phyloP scores from a whole-genome alignment of 1,140 invertebrate genomes.

The Neoseiulus cucumeris region DNA sequence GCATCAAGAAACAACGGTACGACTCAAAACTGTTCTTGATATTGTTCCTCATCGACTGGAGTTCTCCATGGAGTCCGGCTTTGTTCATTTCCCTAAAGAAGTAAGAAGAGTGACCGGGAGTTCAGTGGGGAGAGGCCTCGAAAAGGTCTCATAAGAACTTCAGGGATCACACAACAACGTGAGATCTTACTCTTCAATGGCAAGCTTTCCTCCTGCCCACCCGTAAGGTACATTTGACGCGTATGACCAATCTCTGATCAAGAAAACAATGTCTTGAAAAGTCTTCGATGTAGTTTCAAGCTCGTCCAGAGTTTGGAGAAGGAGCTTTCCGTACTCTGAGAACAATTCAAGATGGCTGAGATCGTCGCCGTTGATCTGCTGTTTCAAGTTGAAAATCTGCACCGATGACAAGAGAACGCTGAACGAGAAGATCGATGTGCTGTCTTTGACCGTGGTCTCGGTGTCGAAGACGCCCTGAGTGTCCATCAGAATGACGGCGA shows the following conservation, averaged over 20 bases:
- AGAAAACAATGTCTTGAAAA: not conserved
- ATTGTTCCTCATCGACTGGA: not conserved
- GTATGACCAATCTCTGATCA: not conserved
- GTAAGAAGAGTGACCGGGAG: too few relatives aligned
- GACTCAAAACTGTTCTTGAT: not conserved
- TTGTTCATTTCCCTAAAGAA: not conserved
- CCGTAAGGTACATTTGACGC: not conserved
- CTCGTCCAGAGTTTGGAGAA: not conserved
- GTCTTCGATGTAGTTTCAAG: not conserved
- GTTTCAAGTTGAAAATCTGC: not conserved
- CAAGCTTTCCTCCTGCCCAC: not conserved
- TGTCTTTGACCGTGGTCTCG: not conserved
- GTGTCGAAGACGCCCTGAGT: not conserved
- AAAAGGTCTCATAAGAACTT: too few relatives aligned
- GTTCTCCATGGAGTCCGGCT: not conserved
- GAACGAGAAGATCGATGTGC: not conserved
- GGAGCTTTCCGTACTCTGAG: not conserved
- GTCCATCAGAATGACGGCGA: not conserved
- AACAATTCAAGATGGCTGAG: not conserved
- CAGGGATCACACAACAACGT: too few relatives aligned
- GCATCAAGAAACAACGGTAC: not conserved
- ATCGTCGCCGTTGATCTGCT: not conserved
- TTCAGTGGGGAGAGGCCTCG: not conserved
- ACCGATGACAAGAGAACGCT: not conserved
- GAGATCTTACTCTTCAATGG: not conserved